Percentiles rank a stretch among this genome's conserved stretches.
Evolutionary conservation across 2,113 vertebrate genomes (phyloP).

Genomic region (Helogale parvula): DNA sequence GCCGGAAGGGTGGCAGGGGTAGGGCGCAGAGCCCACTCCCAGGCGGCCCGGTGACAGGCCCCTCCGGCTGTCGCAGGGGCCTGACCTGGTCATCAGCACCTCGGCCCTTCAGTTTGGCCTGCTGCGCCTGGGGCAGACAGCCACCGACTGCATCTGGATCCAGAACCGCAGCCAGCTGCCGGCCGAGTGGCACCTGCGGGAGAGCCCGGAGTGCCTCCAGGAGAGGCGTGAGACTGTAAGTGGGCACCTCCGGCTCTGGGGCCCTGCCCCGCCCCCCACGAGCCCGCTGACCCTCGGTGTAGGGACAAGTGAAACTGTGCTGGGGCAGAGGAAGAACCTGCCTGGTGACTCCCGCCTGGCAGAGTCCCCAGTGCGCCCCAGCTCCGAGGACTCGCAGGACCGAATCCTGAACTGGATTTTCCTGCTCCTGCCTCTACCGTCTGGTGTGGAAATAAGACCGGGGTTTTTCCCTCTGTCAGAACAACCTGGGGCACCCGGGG

Average conservation of each 20-base stretch:
- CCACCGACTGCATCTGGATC: constrained; percentile 83
- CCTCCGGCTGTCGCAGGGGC: constrained; percentile 88
- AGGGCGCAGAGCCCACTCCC: background rate
- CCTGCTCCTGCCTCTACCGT: background rate
- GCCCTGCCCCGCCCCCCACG: rapidly evolving
- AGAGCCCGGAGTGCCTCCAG: constrained; percentile 82
- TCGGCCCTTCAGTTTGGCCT: constrained; percentile 92
- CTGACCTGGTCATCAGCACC: constrained; percentile 83
- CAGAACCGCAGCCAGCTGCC: constrained; percentile 89
- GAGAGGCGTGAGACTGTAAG: constrained; percentile 81
- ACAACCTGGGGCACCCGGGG: too few species aligned
- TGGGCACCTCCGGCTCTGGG: rapidly evolving
- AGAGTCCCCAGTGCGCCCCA: background rate
- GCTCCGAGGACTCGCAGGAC: background rate
- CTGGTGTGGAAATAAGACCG: background rate
- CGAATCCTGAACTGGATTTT: background rate
- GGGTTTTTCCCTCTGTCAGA: background rate
- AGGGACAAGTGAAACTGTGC: rapidly evolving
- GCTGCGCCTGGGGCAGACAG: constrained; percentile 84
- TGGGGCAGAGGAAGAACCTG: background rate
- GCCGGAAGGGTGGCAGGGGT: background rate
- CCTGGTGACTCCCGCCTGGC: background rate
- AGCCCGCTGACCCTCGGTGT: rapidly evolving
- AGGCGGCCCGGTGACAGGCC: background rate
- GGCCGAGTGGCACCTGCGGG: constrained; percentile 89